Base-by-base conservation (phyloP, 2,797 vertebrate species). In the Linurgus olivaceus region DNA sequence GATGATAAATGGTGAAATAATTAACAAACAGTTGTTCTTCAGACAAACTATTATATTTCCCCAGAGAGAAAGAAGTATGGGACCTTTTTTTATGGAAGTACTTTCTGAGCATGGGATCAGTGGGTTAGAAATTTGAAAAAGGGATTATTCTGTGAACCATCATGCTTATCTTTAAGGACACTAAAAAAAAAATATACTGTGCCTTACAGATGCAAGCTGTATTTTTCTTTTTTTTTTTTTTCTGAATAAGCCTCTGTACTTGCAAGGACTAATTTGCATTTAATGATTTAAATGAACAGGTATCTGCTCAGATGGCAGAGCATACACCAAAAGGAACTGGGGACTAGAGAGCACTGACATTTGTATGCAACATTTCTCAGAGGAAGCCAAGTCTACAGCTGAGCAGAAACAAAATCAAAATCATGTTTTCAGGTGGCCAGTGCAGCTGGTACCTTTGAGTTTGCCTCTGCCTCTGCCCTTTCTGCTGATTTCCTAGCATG, bases 391-490 rank as follows among this genome's bases (percentile, higher is more conserved):
- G 55, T 40, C 85, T 86, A 82, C 13, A 47, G 35, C 71, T 29
- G 55, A 90, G 67, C 85, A 81, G 20, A 80, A 94, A 52, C 29
- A 68, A 89, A 95, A 94, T 90, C 79, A 88, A 85, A 90, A 87
- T 38, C 4, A n/a, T 66, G 37, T 79, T 82, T 95, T 90, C 88
- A 85, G 75, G 51, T 85, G 63, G 40, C 59, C 61, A 58, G 47
- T 2, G 1, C 91, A 95, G 84, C 76, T 94, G 80, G 50, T 84
- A 7, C 63, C 73, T 84, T 86, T 86, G 77, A 86, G 9, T 65
- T 91, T 91, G 37, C 52, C 24, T 90, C 66, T 81, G 65, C 73
- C 38, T 85, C 72, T 93, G 59, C 72, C 17, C 16, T 70, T 58
- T 91, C 37, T 48, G 54, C 51, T 82, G 88, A 79, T 82, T 85